Evolutionary conservation across 2,888 invertebrate species (phyloP).

Genomic region (Pimpla rufipes): DNA sequence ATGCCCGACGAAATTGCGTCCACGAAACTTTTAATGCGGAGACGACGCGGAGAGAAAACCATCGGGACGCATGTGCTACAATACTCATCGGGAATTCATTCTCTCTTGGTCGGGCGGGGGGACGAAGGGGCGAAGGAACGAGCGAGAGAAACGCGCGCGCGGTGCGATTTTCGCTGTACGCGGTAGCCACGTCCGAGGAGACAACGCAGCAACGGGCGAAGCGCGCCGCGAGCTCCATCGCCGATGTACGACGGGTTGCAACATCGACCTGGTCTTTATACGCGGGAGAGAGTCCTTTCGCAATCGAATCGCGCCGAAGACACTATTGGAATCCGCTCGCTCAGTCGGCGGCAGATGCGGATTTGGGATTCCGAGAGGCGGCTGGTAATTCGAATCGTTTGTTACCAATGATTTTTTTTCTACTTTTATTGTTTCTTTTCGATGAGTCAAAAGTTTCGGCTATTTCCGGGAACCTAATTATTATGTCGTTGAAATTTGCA

Average conservation of each 20-base stretch:
- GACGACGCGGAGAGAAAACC: constrained; percentile 20
- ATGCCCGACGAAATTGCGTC: constrained; percentile 56
- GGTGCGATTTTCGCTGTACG: constrained; percentile 4
- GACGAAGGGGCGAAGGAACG: background rate
- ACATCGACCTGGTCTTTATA: constrained; percentile 30
- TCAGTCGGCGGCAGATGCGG: background rate
- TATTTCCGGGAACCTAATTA: no score
- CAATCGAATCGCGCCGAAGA: constrained; percentile 32
- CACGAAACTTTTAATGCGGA: constrained; percentile 44
- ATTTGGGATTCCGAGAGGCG: constrained; percentile 7
- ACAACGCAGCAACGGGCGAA: background rate
- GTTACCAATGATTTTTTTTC: background rate
- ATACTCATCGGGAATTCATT: constrained; percentile 24
- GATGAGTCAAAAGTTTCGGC: no score
- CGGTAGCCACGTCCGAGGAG: constrained; percentile 10
- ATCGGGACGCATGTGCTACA: background rate
- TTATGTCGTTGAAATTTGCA: no score
- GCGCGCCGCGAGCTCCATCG: constrained; percentile 7
- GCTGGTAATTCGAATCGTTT: background rate
- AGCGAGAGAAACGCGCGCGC: background rate
- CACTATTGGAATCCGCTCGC: constrained; percentile 44
- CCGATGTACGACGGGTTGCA: constrained; percentile 34
- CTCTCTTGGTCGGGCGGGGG: constrained; percentile 19
- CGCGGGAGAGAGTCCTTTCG: constrained; percentile 36
- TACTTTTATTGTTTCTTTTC: no score